phyloP scores from a whole-genome alignment of 2,888 invertebrate species.

The Pseudococcus longispinus region DNA sequence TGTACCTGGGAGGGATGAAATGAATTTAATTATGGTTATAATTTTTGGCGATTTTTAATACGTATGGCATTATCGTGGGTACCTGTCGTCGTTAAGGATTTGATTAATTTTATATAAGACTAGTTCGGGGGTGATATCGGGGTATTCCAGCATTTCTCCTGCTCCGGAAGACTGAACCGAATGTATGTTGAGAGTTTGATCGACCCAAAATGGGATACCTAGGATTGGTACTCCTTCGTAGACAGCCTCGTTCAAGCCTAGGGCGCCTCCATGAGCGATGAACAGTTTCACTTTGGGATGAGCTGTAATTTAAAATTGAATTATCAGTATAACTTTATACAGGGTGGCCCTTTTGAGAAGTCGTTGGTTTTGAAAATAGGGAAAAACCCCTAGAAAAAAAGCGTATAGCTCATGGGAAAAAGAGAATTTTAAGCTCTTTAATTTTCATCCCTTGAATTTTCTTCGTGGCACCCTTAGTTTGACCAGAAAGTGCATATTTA shows the following conservation, averaged over 20 bases:
- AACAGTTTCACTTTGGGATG: constrained; percentile 65
- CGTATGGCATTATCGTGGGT: not conserved
- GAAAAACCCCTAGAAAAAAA: too few species aligned
- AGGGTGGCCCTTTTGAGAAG: too few species aligned
- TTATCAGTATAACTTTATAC: too few species aligned
- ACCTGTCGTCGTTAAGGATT: constrained; percentile 62
- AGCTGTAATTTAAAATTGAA: constrained; percentile 61
- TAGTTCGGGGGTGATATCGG: constrained; percentile 67
- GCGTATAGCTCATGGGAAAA: too few species aligned
- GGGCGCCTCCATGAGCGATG: constrained; percentile 67
- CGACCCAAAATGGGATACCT: constrained; percentile 59
- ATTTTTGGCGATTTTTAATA: not conserved
- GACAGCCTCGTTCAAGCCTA: constrained; percentile 65
- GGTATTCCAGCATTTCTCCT: constrained; percentile 57
- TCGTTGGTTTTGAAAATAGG: too few species aligned
- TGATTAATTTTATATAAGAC: constrained; percentile 68
- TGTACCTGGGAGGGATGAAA: constrained; percentile 55
- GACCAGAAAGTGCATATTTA: too few species aligned
- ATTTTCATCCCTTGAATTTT: too few species aligned
- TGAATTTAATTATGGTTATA: not conserved
- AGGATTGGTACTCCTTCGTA: constrained; percentile 64
- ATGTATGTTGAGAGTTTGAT: constrained; percentile 59
- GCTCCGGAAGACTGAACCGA: constrained; percentile 57
- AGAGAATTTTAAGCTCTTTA: too few species aligned
- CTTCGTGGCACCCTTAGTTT: too few species aligned